These are phyloP conservation scores for Cynoglossus semilaevis DNA, from an alignment of 2,113 vertebrate genomes.

Conservation along the genomic window DNA sequence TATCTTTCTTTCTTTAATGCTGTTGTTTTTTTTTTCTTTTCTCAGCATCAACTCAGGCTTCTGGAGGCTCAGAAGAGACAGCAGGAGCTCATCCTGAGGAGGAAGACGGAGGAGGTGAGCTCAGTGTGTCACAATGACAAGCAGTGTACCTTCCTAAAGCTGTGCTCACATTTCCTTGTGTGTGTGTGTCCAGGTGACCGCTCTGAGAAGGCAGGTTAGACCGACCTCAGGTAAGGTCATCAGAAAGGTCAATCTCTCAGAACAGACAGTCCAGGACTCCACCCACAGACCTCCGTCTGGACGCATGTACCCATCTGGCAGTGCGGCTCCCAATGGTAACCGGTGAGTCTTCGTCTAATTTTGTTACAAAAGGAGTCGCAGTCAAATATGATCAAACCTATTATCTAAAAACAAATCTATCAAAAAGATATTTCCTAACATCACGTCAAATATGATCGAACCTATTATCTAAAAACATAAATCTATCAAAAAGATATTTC, in stretches of 20 bases:
- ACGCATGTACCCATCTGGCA: slow-evolving; percentile 79
- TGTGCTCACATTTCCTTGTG: neutral
- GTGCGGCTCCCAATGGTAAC: slow-evolving; percentile 77
- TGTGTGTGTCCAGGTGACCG: slow-evolving; percentile 81
- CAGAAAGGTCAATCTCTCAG: slow-evolving; percentile 83
- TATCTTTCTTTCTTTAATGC: neutral
- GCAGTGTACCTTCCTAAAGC: too few species aligned
- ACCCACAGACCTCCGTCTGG: slow-evolving; percentile 77
- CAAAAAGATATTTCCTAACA: too few species aligned
- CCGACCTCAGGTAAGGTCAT: slow-evolving; percentile 88
- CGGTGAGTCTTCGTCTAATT: slow-evolving; percentile 68
- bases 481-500: neutral
- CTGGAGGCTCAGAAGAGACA: slow-evolving; percentile 95
- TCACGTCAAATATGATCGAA: too few species aligned
- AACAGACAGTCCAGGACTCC: slow-evolving; percentile 77
- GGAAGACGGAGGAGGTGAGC: slow-evolving; percentile 96
- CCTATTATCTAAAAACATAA: too few species aligned
- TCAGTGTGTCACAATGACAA: too few species aligned
- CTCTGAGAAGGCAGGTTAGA: slow-evolving; percentile 88
- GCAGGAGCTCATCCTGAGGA: slow-evolving; percentile 91
- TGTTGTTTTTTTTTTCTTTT: slow-evolving; percentile 7
- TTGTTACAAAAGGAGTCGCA: too few species aligned
- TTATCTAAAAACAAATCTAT: too few species aligned
- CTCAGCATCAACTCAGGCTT: slow-evolving; percentile 90
- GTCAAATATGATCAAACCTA: too few species aligned